These are phyloP conservation scores for Corythornis cristatus DNA, from an alignment of 2,113 vertebrate species.

Conservation along the genomic window DNA sequence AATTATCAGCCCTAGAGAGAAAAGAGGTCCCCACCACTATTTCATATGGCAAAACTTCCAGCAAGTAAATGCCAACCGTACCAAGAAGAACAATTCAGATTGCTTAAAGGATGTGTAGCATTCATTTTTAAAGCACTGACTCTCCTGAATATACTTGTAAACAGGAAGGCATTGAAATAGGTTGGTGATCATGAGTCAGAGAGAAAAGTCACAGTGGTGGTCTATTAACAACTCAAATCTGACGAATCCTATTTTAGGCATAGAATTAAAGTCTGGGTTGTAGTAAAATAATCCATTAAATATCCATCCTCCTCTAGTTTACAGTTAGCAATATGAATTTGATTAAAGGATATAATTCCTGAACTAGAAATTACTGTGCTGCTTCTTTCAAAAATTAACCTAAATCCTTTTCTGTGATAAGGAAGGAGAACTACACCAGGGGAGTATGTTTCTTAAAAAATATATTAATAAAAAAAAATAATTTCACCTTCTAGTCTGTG, in stretches of 20 bases:
- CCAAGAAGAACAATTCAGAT: background rate
- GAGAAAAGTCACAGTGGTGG: slow-evolving; percentile 30
- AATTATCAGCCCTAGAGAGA: background rate
- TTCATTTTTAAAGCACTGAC: background rate
- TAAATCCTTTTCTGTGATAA: background rate
- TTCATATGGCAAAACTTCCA: background rate
- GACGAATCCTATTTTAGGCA: slow-evolving; percentile 35
- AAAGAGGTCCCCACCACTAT: background rate
- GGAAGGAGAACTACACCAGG: background rate
- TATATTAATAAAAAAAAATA: background rate
- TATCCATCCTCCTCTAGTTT: slow-evolving; percentile 3
- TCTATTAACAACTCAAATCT: slow-evolving; percentile 26
- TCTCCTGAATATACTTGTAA: background rate
- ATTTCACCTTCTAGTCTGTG: background rate
- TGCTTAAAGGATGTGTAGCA: background rate
- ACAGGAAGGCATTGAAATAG: background rate
- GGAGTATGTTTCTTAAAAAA: background rate
- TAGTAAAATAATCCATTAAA: slow-evolving; percentile 41
- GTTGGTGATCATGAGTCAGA: background rate
- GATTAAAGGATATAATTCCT: slow-evolving; percentile 28
- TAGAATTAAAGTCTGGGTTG: slow-evolving; percentile 39
- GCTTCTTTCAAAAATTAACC: background rate
- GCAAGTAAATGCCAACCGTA: rapidly evolving
- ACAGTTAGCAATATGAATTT: slow-evolving; percentile 47
- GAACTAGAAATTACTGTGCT: background rate